These are phyloP conservation scores for Python bivittatus DNA, from an alignment of 2,113 vertebrate species.

Conservation along the genomic window DNA sequence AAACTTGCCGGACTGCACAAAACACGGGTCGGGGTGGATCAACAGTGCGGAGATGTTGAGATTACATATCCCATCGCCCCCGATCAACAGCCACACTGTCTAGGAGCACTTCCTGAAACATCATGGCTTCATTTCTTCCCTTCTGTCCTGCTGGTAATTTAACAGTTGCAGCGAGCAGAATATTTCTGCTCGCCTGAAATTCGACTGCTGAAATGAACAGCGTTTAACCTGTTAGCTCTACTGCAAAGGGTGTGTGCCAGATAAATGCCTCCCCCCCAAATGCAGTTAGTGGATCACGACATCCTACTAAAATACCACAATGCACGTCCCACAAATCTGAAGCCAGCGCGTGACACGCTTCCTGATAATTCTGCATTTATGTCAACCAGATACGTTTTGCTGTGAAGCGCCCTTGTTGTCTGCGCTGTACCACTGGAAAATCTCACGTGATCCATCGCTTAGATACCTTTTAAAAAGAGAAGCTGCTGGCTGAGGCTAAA, in stretches of 20 bases:
- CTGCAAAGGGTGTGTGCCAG: not conserved
- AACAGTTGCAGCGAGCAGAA: too few relatives aligned
- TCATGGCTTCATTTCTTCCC: too few relatives aligned
- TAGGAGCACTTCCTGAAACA: too few relatives aligned
- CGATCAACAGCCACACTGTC: too few relatives aligned
- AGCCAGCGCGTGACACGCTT: not conserved
- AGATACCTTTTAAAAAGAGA: not conserved
- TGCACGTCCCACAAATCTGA: not conserved
- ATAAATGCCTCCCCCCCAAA: not conserved
- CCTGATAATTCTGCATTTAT: not conserved
- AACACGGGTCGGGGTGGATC: not conserved
- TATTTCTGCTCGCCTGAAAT: too few relatives aligned
- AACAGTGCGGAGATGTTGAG: not conserved
- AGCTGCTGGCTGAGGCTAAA: not conserved
- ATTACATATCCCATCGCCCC: too few relatives aligned
- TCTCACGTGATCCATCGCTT: not conserved
- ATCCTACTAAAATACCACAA: not conserved
- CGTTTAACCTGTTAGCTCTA: not conserved
- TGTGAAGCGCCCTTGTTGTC: not conserved
- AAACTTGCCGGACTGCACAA: not conserved
- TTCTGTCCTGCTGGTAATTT: too few relatives aligned
- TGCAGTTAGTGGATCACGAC: not conserved
- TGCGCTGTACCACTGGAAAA: not conserved
- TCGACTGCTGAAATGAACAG: not conserved
- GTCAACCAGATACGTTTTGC: not conserved